Percentiles rank a stretch among this genome's conserved stretches.
Evolutionary conservation across 2,888 invertebrate genomes (phyloP).

Genomic region (Apeira syringaria): DNA sequence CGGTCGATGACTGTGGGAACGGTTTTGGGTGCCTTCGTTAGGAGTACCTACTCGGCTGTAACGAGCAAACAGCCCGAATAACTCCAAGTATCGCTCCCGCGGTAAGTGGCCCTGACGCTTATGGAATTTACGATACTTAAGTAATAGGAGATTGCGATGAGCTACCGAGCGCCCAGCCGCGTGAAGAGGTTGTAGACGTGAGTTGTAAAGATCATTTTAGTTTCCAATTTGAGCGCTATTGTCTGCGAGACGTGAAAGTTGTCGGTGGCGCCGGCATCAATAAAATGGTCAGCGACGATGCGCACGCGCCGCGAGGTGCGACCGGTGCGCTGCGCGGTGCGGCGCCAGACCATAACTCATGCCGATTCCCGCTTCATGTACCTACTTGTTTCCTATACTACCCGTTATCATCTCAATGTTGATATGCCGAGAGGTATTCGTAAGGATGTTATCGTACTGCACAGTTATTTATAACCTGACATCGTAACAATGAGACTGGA

Average conservation of each 20-base stretch:
- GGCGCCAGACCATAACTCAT: conserved; percentile 45
- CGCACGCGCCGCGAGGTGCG: conserved; percentile 56
- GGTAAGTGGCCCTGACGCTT: conserved; percentile 71
- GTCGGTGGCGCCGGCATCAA: conserved; percentile 78
- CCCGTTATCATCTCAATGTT: conserved; percentile 57
- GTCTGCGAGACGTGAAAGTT: conserved; percentile 79
- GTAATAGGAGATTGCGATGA: conserved; percentile 63
- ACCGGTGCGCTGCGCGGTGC: conserved; percentile 27
- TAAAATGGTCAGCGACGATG: conserved; percentile 65
- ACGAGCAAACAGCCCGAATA: conserved; percentile 78
- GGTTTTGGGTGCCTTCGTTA: conserved; percentile 78
- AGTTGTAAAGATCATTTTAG: conserved; percentile 75
- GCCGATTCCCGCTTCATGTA: conserved; percentile 46
- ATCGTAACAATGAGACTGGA: conserved; percentile 69
- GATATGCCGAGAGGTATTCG: conserved; percentile 55
- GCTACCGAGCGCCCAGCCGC: conserved; percentile 48
- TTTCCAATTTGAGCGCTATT: conserved; percentile 78
- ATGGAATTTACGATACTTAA: conserved; percentile 70
- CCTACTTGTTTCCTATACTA: conserved; percentile 46
- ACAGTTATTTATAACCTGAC: conserved; percentile 69
- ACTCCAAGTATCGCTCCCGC: conserved; percentile 71
- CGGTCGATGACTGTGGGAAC: conserved; percentile 83
- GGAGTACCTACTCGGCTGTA: conserved; percentile 74
- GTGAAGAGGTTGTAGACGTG: conserved; percentile 49
- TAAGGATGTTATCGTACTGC: conserved; percentile 60